Evolutionary conservation across 30 jellyfish, hydroid and myxozoan species (phyloP), one percentile per base, ranked within the genome.

Genomic region (Pseudorhiza aurosa): DNA sequence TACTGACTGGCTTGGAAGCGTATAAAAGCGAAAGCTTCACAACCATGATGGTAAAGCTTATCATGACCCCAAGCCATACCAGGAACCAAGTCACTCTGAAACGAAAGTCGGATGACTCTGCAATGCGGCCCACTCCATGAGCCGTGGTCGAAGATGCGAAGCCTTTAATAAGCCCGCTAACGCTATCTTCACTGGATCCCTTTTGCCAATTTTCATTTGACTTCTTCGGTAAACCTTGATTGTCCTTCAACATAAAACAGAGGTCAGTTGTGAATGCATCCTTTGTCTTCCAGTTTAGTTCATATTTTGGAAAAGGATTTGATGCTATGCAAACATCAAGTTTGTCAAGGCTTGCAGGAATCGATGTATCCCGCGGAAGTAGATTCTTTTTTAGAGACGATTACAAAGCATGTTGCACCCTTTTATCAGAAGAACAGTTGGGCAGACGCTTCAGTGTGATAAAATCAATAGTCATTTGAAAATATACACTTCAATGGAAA

Each of bases 111-210:
- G 83, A 33, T 45, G 92, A 69, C 14, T 68, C 72, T 19, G 92
- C 92, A 45, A 80, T 80, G 30, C 77, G 84, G 46, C 75, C 39
- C 28, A 80, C 64, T 10, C 92, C 92, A 80, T 80, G 92, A 26
- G 92, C 92, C 8, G 92, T 80, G 53, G 92, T 80, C 8, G 92
- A 44, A 15, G 53, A 2, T 50, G 92, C 92, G 36, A 80, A 80
- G 18, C 57, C 51, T 2, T 43, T 10, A 14, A 80, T 58, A 33
- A 80, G 18, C 8, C 22, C 36, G 4, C 49, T 31, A 9, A 80
- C 31, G 2, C 77, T 50, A 10, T 55, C 25, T 15, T 19, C 70
- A 25, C 35, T n/a, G 18, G 49, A 37, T 15, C 1, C 73, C 58
- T 27, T n/a, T 11, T 22, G 50, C 25, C 32, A 1, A 9, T 21